phyloP scores from a whole-genome alignment of 2,888 invertebrate species.

The Drosophila niveifrons region DNA sequence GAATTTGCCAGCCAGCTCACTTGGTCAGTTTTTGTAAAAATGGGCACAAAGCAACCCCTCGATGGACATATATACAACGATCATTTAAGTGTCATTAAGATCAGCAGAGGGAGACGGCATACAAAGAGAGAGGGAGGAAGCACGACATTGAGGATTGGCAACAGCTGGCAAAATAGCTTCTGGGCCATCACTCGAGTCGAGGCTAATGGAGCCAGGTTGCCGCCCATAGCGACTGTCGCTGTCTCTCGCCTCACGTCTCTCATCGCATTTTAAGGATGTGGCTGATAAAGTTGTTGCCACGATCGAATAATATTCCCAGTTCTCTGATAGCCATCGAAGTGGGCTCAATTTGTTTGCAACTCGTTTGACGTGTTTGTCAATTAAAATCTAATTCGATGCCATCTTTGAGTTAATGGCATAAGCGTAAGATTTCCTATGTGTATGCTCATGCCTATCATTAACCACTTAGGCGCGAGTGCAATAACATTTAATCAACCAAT shows the following conservation, averaged over 20 bases:
- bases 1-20: constrained; percentile 47
- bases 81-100: constrained; percentile 79
- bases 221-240: constrained; percentile 62
- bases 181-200: constrained; percentile 35
- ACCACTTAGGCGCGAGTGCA: constrained; percentile 78
- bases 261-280: constrained; percentile 29
- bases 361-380: constrained; percentile 81
- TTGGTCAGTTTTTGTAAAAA: constrained; percentile 63
- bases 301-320: constrained; percentile 22
- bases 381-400: constrained; percentile 79
- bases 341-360: constrained; percentile 73
- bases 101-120: constrained; percentile 16
- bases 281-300: constrained; percentile 70
- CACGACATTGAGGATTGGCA: constrained; percentile 8
- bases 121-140: constrained; percentile 8
- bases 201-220: constrained; percentile 68
- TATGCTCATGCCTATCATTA: constrained; percentile 64
- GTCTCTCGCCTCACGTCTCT: not conserved
- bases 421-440: constrained; percentile 37
- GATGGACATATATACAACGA: constrained; percentile 43
- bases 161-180: constrained; percentile 49
- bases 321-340: constrained; percentile 34
- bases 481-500: constrained; percentile 81
- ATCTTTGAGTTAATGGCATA: constrained; percentile 55
- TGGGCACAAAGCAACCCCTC: constrained; percentile 59